These are phyloP conservation scores for Acholoe squamosa DNA, from an alignment of 2,888 invertebrate species.

Conservation along the genomic window DNA sequence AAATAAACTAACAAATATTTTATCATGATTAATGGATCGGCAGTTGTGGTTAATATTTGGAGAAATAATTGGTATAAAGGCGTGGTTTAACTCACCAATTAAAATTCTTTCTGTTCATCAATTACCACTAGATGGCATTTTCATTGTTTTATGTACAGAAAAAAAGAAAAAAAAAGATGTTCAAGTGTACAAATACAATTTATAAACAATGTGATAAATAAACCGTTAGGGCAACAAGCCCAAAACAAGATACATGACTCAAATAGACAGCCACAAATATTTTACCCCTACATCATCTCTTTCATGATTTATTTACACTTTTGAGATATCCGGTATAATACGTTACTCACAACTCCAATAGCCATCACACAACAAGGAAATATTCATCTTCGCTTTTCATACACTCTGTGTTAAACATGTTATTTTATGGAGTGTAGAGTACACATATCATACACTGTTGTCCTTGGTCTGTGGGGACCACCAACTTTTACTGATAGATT, in stretches of 20 bases:
- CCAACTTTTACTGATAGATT: neutral
- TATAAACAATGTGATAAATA: no score
- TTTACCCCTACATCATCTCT: no score
- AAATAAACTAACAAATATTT: neutral
- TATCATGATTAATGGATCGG: conserved; percentile 27
- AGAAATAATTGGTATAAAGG: neutral
- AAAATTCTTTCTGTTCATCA: neutral
- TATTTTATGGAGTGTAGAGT: neutral
- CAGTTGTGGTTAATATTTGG: conserved; percentile 16
- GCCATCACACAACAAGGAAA: neutral
- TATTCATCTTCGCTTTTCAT: conserved; percentile 13
- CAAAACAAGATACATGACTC: no score
- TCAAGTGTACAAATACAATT: no score
- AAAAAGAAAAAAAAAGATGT: no score
- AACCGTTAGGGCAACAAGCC: no score
- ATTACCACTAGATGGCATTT: neutral
- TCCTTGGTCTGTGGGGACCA: neutral
- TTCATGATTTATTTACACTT: neutral
- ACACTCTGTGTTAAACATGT: neutral
- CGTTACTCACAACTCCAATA: neutral
- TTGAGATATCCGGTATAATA: neutral
- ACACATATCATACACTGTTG: neutral
- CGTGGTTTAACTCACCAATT: neutral
- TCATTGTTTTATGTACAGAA: no score
- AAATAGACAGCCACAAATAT: no score